These are phyloP conservation scores for Cenopis cana DNA, from an alignment of 2,888 invertebrate species.

Conservation along the genomic window DNA sequence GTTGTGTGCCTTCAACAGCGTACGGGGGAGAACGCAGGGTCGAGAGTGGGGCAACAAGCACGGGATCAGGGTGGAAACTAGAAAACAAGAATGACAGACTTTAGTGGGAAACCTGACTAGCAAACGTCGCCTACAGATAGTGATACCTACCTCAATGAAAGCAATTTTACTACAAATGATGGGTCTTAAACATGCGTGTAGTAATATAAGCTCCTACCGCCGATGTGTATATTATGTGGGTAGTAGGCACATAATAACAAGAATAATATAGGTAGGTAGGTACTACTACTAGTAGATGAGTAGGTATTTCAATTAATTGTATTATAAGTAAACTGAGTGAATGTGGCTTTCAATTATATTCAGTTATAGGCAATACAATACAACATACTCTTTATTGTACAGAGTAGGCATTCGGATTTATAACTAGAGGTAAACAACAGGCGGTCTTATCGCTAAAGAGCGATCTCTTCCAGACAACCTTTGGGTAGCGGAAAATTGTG, in stretches of 20 bases:
- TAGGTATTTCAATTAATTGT: neutral
- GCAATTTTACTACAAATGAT: slow-evolving; percentile 4
- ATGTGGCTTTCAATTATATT: neutral
- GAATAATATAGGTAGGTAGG: neutral
- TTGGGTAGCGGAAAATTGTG: too few species aligned
- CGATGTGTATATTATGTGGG: slow-evolving; percentile 8
- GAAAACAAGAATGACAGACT: slow-evolving; percentile 54
- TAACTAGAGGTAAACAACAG: too few species aligned
- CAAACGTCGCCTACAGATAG: slow-evolving; percentile 11
- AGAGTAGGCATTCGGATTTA: too few species aligned
- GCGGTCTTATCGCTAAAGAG: too few species aligned
- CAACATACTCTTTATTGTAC: too few species aligned
- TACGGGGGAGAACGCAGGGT: slow-evolving; percentile 53
- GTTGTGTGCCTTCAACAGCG: slow-evolving; percentile 56
- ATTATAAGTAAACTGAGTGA: neutral
- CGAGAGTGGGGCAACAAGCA: slow-evolving; percentile 51
- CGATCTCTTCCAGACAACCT: too few species aligned
- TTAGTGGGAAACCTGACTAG: slow-evolving; percentile 36
- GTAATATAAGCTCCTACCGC: slow-evolving; percentile 6
- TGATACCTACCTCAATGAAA: slow-evolving; percentile 8
- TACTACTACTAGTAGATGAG: neutral
- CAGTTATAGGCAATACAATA: neutral
- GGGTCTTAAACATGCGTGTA: slow-evolving; percentile 16
- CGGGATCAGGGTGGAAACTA: slow-evolving; percentile 57
- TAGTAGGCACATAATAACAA: neutral